phyloP scores from a whole-genome alignment of 2,113 vertebrate species.

The Saiga tatarica region DNA sequence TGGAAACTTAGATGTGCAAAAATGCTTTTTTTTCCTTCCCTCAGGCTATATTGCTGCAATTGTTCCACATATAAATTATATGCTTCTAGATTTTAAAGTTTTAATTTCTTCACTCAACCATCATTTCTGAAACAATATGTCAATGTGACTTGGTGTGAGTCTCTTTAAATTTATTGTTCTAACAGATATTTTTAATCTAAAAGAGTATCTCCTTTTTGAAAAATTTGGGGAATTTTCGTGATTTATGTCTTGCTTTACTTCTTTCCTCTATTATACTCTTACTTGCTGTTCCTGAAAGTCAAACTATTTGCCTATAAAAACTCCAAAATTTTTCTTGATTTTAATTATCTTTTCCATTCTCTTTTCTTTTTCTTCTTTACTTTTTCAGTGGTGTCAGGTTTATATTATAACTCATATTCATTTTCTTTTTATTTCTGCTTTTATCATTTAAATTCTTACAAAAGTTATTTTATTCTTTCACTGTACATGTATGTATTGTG shows the following conservation, averaged over 20 bases:
- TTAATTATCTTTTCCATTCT: background rate
- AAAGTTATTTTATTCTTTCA: background rate
- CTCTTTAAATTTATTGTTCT: background rate
- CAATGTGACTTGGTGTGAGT: background rate
- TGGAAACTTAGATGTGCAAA: background rate
- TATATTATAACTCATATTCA: background rate
- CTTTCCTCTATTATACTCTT: background rate
- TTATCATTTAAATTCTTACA: background rate
- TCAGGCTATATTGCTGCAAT: background rate
- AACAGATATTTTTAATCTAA: background rate
- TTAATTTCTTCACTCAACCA: background rate
- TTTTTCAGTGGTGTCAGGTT: background rate
- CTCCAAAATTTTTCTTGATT: background rate
- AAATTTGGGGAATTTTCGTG: background rate
- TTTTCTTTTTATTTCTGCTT: background rate
- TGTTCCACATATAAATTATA: background rate
- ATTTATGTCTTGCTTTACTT: background rate
- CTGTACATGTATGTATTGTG: background rate
- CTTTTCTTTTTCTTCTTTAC: background rate
- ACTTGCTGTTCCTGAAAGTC: background rate
- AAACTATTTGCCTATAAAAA: background rate
- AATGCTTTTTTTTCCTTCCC: background rate
- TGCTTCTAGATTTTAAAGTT: background rate
- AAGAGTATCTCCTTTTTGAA: background rate
- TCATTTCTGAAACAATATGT: background rate